Evolutionary conservation across 2,113 vertebrate genomes (phyloP), one percentile per base, ranked within the genome.

Genomic region (Lipophrys pholis): DNA sequence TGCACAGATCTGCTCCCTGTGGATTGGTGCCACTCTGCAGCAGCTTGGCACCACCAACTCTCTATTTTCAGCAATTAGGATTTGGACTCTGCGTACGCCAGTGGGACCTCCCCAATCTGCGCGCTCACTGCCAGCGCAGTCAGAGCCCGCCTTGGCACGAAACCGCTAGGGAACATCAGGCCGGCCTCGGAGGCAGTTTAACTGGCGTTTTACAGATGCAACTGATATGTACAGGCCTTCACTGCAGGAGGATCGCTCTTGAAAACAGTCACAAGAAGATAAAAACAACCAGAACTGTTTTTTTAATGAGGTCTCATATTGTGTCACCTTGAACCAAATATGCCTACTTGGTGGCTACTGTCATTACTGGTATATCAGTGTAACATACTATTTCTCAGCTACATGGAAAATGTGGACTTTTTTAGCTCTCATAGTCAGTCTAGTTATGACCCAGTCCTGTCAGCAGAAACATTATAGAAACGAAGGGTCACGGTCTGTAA

Each of bases 21-120:
- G 65, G 69, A 67, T 41, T 2, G 1, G 3, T 50, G 49, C 57
- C 21, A 71, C 67, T 57, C 59, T 38, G 49, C 66, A 77, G 51
- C 55, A 57, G 76, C 69, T 75, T 76, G 73, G 68, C 58, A 46
- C 12, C 52, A 70, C 78, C 87, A 84, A 86, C 73, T 76, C 65
- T 86, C 89, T 91, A 83, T 91, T 91, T 88, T 88, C 81, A 80
- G 78, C 86, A 80, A 84, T 91, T 93, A 91, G 60, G 63, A 73
- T 82, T 90, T 93, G 91, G 89, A 91, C 65, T 16, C 43, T 62
- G 61, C 41, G 17, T 45, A 53, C 12, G 70, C 81, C 89, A 85
- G 81, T 65, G 63, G 76, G 52, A 70, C 59, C 74, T 59, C 64
- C 73, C 48, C 64, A 39, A 58, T 76, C 82, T 50, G 62, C 52